Evolutionary conservation across 2,888 invertebrate species (phyloP).

Genomic region (Megamerina dolium): DNA sequence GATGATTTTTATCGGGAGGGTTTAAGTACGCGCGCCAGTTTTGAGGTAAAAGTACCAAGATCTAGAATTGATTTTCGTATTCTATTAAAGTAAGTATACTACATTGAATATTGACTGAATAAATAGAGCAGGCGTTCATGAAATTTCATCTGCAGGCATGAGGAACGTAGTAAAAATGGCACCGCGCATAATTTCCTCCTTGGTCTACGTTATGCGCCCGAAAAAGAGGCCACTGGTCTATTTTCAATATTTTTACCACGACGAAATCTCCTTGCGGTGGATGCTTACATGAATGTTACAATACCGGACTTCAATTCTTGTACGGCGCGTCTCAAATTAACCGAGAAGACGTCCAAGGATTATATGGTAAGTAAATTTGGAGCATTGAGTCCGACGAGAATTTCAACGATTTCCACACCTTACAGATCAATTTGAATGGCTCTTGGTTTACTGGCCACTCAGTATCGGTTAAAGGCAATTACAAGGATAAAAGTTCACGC

Average conservation of each 20-base stretch:
- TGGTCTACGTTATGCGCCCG: conserved; percentile 55
- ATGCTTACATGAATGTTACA: conserved; percentile 66
- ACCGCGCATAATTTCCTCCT: conserved; percentile 53
- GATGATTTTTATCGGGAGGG: conserved; percentile 54
- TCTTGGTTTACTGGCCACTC: conserved; percentile 71
- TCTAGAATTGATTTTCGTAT: conserved; percentile 63
- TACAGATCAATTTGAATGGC: conserved; percentile 63
- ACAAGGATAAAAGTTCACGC: conserved; percentile 66
- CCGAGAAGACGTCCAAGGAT: conserved; percentile 61
- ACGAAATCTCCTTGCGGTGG: conserved; percentile 60
- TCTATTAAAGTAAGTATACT: conserved; percentile 48
- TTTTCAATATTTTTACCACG: conserved; percentile 61
- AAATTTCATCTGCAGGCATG: conserved; percentile 35
- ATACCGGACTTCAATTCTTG: conserved; percentile 70
- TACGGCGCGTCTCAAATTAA: conserved; percentile 60
- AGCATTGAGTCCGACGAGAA: no score
- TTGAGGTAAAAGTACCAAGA: conserved; percentile 60
- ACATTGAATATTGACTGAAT: background rate
- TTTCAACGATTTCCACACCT: background rate
- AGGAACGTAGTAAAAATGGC: conserved; percentile 50
- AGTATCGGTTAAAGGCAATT: conserved; percentile 63
- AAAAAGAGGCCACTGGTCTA: conserved; percentile 56
- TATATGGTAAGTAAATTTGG: conserved; percentile 57
- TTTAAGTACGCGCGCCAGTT: conserved; percentile 54
- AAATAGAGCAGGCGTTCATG: background rate